Evolutionary conservation across 2,888 invertebrate genomes (phyloP).

Genomic region (Dolomedes plantarius): DNA sequence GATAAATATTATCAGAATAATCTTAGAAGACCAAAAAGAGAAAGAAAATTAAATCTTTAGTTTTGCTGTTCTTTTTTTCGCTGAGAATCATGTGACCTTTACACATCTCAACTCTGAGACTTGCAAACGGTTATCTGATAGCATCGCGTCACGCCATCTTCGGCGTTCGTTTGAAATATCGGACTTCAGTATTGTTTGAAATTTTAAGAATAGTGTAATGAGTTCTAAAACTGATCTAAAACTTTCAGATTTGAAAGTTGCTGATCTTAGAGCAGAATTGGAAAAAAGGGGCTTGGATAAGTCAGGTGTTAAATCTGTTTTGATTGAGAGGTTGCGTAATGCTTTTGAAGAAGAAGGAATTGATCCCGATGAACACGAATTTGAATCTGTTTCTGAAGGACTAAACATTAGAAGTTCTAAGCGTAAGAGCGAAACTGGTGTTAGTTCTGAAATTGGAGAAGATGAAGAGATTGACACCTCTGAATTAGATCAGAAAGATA

Average conservation of each 20-base stretch:
- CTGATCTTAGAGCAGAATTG: conserved; percentile 48
- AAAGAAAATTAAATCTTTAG: too few relatives aligned
- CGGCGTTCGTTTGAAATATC: too few relatives aligned
- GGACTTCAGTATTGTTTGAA: too few relatives aligned
- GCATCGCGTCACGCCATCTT: not conserved
- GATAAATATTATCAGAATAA: too few relatives aligned
- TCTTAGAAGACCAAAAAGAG: too few relatives aligned
- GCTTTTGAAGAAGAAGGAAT: conserved; percentile 79
- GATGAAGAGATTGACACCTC: conserved; percentile 55
- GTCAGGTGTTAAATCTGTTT: conserved; percentile 53
- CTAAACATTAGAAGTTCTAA: not conserved
- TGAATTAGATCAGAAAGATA: conserved; percentile 23
- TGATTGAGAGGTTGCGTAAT: conserved; percentile 80
- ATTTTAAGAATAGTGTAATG: too few relatives aligned
- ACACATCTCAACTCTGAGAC: too few relatives aligned
- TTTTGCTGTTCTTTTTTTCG: too few relatives aligned
- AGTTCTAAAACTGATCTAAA: conserved; percentile 15
- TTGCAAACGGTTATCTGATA: too few relatives aligned
- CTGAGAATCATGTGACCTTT: too few relatives aligned
- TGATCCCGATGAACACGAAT: conserved; percentile 85
- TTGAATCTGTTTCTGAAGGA: conserved; percentile 79
- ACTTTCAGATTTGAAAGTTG: conserved; percentile 50
- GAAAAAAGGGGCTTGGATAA: conserved; percentile 59
- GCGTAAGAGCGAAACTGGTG: conserved; percentile 1
- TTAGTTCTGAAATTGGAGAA: conserved; percentile 29